Evolutionary conservation across 92 coral and sea anemone species (phyloP), one percentile per base, ranked within the genome.

Genomic region (Phymanthus crucifer): DNA sequence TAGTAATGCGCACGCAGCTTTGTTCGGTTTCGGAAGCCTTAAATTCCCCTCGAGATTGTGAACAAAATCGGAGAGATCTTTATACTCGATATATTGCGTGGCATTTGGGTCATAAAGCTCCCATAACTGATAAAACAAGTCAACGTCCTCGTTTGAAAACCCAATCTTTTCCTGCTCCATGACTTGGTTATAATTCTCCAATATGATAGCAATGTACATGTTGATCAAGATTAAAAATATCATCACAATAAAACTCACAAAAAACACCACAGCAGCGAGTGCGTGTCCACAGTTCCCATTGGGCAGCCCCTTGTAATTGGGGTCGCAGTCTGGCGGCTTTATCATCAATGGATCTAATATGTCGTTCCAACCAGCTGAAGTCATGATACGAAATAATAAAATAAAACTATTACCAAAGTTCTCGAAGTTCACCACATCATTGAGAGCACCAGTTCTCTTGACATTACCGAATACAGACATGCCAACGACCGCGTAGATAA

Each of bases 311-410:
- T 85, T 86, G 85, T 96, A 91, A 47, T 45, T 54, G 2, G 94
- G 96, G 43, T 96, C 98, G 27, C 99, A 96, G 83, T 87, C 94
- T 0, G 99, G 99, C 0, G 94, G 90, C 45, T 70, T 81, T n/a
- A 96, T 85, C 99, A 91, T 91, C 75, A 96, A 80, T 31, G 98
- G 89, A 32, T 91, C 95, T 23, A 96, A 47, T 6, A 96, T 83
- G 74, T 96, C 99, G 67, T 96, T 93, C 98, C 99, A 96, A 1
- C 99, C 99, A 11, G 99, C 96, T 43, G 98, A 94, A 43, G 99
- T 93, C 94, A 96, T 93, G 4, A 96, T 82, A 18, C 96, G 98
- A 73, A 96, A 93, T 78, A 96, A 29, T 34, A 96, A 89, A 70
- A 93, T 74, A 77, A 96, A 86, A 35, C 95, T 90, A 34, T 79